Conservation (phyloP, 2,888 invertebrate genomes). For the Andricus curvator region DNA sequence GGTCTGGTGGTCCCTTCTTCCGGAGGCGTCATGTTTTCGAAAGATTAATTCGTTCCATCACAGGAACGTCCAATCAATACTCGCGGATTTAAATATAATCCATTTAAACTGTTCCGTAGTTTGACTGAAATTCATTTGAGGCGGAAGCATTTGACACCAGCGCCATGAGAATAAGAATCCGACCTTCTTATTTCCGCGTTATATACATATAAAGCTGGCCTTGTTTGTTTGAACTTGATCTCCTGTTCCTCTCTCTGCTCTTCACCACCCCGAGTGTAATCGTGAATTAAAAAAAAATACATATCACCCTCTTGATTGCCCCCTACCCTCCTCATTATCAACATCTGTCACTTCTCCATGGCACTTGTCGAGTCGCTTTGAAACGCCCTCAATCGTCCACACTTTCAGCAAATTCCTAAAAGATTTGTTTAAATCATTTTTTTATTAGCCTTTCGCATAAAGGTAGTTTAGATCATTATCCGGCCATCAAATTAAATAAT, state of each 20-base stretch:
- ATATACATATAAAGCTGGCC: not conserved
- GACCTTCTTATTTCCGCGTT: conserved; percentile 19
- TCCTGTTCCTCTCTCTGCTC: not conserved
- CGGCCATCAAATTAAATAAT: conserved; percentile 4
- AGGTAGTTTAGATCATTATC: not conserved
- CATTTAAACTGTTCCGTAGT: not conserved
- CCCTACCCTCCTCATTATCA: conserved; percentile 35
- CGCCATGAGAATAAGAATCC: conserved; percentile 6
- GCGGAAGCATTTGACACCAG: not conserved
- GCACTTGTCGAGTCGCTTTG: conserved; percentile 24
- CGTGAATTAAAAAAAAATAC: conserved; percentile 4
- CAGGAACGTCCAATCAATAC: not conserved
- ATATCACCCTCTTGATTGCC: conserved; percentile 4
- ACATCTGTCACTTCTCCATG: conserved; percentile 26
- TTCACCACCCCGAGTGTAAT: not conserved
- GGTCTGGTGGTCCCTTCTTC: not conserved
- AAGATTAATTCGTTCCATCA: not conserved
- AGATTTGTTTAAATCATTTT: too few species aligned
- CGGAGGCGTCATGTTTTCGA: not conserved
- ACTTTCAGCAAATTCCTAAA: too few species aligned
- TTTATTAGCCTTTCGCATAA: too few species aligned
- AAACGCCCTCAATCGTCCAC: conserved; percentile 7
- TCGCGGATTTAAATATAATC: not conserved
- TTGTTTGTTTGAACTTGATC: conserved; percentile 33
- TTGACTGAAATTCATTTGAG: not conserved